A percentile compares a stretch with the other conserved stretches of the same genome.
These are phyloP conservation scores for Merodon equestris DNA, from an alignment of 2,888 invertebrate genomes.

Conservation along the genomic window DNA sequence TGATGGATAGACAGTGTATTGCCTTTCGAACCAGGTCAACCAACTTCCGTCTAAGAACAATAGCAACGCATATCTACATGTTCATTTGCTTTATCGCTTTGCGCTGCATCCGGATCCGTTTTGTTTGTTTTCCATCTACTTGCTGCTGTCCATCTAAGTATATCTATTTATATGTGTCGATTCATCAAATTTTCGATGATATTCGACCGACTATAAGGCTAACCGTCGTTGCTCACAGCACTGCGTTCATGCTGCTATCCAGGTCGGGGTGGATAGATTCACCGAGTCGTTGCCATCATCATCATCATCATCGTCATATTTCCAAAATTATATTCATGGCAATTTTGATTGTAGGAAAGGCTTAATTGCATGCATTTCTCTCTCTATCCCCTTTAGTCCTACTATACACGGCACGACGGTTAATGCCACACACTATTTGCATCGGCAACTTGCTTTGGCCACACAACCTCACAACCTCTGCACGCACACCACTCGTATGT, in stretches of 20 bases:
- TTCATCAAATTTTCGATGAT: conserved; percentile 22
- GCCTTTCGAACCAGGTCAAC: too few relatives aligned
- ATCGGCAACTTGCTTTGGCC: background rate
- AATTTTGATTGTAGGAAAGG: conserved; percentile 56
- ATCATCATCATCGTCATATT: conserved; percentile 51
- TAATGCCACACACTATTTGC: conserved; percentile 13
- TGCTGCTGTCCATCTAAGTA: background rate
- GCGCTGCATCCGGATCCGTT: background rate
- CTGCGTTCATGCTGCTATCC: conserved; percentile 22
- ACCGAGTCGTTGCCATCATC: background rate
- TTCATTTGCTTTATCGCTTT: too few relatives aligned
- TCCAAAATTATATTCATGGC: conserved; percentile 57
- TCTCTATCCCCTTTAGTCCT: conserved; percentile 13
- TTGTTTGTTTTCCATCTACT: conserved; percentile 14
- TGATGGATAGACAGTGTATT: too few relatives aligned
- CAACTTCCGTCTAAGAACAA: too few relatives aligned
- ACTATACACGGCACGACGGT: background rate
- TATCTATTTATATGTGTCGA: conserved; percentile 17
- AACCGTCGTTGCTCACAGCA: conserved; percentile 4
- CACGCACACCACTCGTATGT: too few relatives aligned
- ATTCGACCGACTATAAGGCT: background rate
- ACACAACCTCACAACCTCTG: conserved; percentile 10
- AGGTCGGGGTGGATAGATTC: conserved; percentile 2
- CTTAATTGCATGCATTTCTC: conserved; percentile 3
- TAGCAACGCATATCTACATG: too few relatives aligned